Evolutionary conservation across 2,888 invertebrate species (phyloP).

Genomic region (Rhagium mordax): DNA sequence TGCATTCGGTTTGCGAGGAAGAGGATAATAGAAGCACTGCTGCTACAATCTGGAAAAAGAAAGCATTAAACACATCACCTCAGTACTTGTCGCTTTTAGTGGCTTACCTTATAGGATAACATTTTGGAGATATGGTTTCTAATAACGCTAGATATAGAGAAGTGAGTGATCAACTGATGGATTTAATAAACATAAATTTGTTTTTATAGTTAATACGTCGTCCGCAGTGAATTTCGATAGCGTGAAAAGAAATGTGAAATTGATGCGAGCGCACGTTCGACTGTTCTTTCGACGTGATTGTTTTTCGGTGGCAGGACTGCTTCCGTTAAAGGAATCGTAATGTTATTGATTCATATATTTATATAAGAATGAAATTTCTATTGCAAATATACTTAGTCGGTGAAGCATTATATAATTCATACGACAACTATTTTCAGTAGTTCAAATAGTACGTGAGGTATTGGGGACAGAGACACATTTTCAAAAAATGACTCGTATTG

Average conservation of each 20-base stretch:
- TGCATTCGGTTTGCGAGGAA: conserved; percentile 42
- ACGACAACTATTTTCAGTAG: no score
- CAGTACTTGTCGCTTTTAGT: not conserved
- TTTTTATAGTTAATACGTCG: conserved; percentile 39
- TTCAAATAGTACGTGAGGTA: no score
- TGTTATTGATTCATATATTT: conserved; percentile 16
- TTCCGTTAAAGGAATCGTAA: conserved; percentile 29
- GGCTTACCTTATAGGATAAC: conserved; percentile 39
- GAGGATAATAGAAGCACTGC: conserved; percentile 40
- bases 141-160: not conserved
- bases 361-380: conserved; percentile 15
- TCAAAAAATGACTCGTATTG: no score
- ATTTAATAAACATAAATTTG: conserved; percentile 17
- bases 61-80: not conserved
- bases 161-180: conserved; percentile 27
- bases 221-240: conserved; percentile 33
- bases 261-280: conserved; percentile 10
- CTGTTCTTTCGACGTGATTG: conserved; percentile 21
- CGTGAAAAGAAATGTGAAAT: conserved; percentile 41
- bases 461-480: no score
- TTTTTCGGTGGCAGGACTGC: conserved; percentile 9
- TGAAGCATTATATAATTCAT: not conserved
- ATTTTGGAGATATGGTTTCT: conserved; percentile 16
- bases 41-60: conserved; percentile 52
- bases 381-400: not conserved